Percentiles rank a stretch among this genome's conserved stretches.
Evolutionary conservation across 2,113 vertebrate species (phyloP).

Genomic region (Corydoras sp.): DNA sequence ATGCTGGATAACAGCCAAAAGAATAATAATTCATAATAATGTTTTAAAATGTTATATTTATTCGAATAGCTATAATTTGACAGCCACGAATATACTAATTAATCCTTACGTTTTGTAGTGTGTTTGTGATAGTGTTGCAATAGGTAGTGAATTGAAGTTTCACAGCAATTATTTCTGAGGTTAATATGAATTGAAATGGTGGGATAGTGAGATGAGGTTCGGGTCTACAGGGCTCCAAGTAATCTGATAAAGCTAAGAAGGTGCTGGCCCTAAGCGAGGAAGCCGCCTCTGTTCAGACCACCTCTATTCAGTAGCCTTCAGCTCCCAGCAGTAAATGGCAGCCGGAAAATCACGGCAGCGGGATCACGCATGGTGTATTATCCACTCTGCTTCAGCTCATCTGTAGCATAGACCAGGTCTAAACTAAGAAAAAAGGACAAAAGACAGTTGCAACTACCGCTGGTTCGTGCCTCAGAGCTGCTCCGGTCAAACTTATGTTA

Average conservation of each 20-base stretch:
- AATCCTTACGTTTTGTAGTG: background rate
- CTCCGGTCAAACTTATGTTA: background rate
- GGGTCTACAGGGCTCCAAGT: slow-evolving; percentile 29
- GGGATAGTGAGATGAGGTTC: slow-evolving; percentile 15
- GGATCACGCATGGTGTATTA: slow-evolving; percentile 56
- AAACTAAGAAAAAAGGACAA: slow-evolving; percentile 27
- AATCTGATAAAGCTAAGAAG: slow-evolving; percentile 43
- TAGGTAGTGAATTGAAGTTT: background rate
- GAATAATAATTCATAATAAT: too few relatives aligned
- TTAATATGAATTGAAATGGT: background rate
- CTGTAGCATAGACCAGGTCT: slow-evolving; percentile 34
- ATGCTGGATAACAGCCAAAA: too few relatives aligned
- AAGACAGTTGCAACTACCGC: slow-evolving; percentile 21
- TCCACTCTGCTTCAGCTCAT: slow-evolving; percentile 31
- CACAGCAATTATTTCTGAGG: background rate
- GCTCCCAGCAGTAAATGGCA: slow-evolving; percentile 60
- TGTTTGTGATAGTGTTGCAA: background rate
- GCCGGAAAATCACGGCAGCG: slow-evolving; percentile 63
- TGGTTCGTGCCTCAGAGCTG: background rate
- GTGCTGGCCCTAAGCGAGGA: slow-evolving; percentile 38
- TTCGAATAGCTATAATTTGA: too few relatives aligned
- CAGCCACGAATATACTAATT: too few relatives aligned
- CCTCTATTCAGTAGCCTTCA: slow-evolving; percentile 54
- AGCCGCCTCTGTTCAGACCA: slow-evolving; percentile 56
- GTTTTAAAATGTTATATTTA: too few relatives aligned